Evolutionary conservation across 1,140 invertebrate species (phyloP).

Genomic region (Parasteatoda tepidariorum): DNA sequence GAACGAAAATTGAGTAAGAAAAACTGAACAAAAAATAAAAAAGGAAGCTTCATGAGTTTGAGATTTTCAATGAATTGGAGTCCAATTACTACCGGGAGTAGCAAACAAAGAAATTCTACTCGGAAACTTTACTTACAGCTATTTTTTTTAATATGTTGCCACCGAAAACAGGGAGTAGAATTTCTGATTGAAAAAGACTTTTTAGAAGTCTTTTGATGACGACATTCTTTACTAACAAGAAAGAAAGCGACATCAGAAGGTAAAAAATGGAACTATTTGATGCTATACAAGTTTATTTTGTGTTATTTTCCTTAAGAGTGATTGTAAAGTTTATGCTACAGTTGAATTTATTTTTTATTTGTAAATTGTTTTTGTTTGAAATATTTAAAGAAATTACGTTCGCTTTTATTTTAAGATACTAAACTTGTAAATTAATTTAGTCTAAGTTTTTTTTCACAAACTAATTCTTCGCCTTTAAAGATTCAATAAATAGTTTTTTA

Average conservation of each 20-base stretch:
- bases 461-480: too few relatives aligned
- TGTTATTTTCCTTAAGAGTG: constrained; percentile 6
- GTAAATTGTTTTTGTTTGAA: too few relatives aligned
- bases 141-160: constrained; percentile 16
- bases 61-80: constrained; percentile 7
- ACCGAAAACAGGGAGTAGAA: neutral
- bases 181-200: constrained; percentile 8
- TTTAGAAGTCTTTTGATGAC: constrained; percentile 14
- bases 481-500: too few relatives aligned
- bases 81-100: neutral
- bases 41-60: neutral
- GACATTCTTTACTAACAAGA: constrained; percentile 20
- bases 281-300: neutral
- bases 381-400: too few relatives aligned
- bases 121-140: neutral
- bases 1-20: too few relatives aligned
- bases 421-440: too few relatives aligned
- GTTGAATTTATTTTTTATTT: too few relatives aligned
- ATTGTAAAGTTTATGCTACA: too few relatives aligned
- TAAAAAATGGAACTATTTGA: neutral
- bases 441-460: too few relatives aligned
- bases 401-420: too few relatives aligned
- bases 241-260: constrained; percentile 4
- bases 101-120: neutral
- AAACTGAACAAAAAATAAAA: neutral